Base-by-base conservation (phyloP, 2,113 vertebrate species). In the Hippotragus niger region DNA sequence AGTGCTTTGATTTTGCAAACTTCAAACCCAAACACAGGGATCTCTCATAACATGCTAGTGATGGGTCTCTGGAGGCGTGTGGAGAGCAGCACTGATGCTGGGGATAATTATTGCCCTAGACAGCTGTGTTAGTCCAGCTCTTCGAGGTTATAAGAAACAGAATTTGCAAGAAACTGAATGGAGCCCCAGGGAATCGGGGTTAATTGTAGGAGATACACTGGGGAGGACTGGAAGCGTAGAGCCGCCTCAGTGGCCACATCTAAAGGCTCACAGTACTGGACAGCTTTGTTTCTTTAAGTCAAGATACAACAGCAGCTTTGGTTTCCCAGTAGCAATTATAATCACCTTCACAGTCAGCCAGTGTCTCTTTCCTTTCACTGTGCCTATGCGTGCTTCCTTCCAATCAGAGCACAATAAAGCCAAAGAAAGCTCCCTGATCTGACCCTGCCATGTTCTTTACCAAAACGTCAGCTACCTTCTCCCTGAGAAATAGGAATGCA, bases 1-100 rank as follows among this genome's bases (percentile, higher is more conserved):
- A 88, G 25, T 31, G 21, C 64, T 98, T 97, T 95, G 93, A 97
- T 95, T 92, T 85, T 90, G 33, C 23, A 93, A 84, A 96, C 52
- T 71, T 93, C 86, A 91, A 91, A 91, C 43, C n/a, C 85, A 86
- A 89, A 91, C 58, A 52, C 23, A 27, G 84, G n/a, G 40, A 82
- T 83, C 64, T 86, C 27, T 92, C n/a, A 8, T 64, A 95, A 83
- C 43, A 67, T 82, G 33, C n/a, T 57, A 62, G 94, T 67, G 71
- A 40, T 29, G 36, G 31, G 87, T 90, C 91, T 96, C 85, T 50
- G 23, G 53, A 67, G 53, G 60, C 52, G n/a, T 1, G 25, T 91
- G 60, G 33, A 74, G 60, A 86, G 82, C 19, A 2, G 21, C 74
- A 13, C 36, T 15, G 15, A 36, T 74, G 45, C 27, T 90, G 47